Evolutionary conservation across 1,140 invertebrate species (phyloP), one percentile per base, ranked within the genome.

Genomic region (Drosophila sturtevanti): DNA sequence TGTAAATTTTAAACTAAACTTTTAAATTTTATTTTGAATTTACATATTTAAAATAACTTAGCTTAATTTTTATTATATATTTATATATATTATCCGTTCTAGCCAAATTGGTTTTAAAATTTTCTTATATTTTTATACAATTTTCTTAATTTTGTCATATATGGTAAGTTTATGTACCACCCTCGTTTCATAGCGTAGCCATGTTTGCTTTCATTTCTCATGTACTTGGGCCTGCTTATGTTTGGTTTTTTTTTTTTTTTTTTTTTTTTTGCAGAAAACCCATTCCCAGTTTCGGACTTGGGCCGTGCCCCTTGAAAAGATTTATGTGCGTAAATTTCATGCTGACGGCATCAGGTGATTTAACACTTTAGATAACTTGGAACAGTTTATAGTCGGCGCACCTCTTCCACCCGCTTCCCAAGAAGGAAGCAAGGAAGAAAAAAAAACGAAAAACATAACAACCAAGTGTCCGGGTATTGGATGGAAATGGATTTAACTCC

Each of bases 301-400:
- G 79, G 82, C 63, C 68, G 75, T 21, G 75, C 75, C 68, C 78
- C 41, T 48, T 64, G 51, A 55, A 87, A 84, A 87, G 82, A 87
- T 87, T 87, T 87, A 87, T 87, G 84, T 87, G 79, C 82, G 82
- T 89, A 87, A 87, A 87, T 89, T 87, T 90, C 89, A 90, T 90
- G 89, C 89, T 90, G 89, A 90, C 89, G 89, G 89, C 89, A 90
- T 90, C 89, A 90, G 89, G 89, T 90, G 84, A 90, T 90, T 90
- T 90, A 90, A 90, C 89, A 90, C 89, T 90, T 90, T 86, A 90
- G 89, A 90, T 90, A 90, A 81, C 86, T 90, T 68, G 73, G 74
- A 89, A 85, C 80, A 85, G 77, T 81, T 89, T 84, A 85, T 85
- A 89, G 80, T 80, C 74, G 63, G 65, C 48, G 63, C 63, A 65